Percentiles rank a stretch among this genome's conserved stretches.
phyloP scores from a whole-genome alignment of 2,888 invertebrate species.

The Coelopa pilipes region DNA sequence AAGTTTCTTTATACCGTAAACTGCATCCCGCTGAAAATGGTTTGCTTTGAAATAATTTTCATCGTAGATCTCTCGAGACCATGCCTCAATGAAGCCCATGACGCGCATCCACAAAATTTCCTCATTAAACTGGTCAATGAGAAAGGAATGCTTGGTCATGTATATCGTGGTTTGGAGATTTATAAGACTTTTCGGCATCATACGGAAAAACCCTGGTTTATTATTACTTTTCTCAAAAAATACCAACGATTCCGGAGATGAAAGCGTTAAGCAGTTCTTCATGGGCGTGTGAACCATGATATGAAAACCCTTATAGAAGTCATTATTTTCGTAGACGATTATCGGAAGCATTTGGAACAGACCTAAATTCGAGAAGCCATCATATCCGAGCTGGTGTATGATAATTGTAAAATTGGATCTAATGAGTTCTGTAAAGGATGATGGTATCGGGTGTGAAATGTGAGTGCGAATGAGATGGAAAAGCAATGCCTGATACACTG shows the following conservation, averaged over 20 bases:
- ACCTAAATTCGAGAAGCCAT: slow-evolving; percentile 26
- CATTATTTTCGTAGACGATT: neutral
- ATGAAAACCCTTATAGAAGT: neutral
- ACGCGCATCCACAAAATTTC: slow-evolving; percentile 44
- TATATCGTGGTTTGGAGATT: slow-evolving; percentile 43
- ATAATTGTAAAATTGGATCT: slow-evolving; percentile 31
- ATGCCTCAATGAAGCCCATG: slow-evolving; percentile 47
- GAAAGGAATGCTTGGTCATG: slow-evolving; percentile 47
- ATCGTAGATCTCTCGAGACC: slow-evolving; percentile 41
- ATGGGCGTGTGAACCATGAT: neutral
- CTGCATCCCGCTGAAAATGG: neutral
- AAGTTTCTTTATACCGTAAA: neutral
- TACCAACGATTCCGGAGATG: neutral
- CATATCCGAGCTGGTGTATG: slow-evolving; percentile 13
- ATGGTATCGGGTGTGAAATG: slow-evolving; percentile 34
- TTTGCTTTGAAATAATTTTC: slow-evolving; percentile 32
- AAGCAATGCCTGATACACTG: slow-evolving; percentile 42
- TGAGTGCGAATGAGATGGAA: slow-evolving; percentile 41
- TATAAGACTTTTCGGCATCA: slow-evolving; percentile 42
- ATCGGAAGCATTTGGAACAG: neutral
- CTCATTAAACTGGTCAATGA: slow-evolving; percentile 45
- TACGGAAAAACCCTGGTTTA: slow-evolving; percentile 31
- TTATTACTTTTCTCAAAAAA: neutral
- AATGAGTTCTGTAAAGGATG: slow-evolving; percentile 32
- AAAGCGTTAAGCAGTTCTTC: neutral